Evolutionary conservation across 2,888 invertebrate species (phyloP).

Genomic region (Phanerotoma sp.): DNA sequence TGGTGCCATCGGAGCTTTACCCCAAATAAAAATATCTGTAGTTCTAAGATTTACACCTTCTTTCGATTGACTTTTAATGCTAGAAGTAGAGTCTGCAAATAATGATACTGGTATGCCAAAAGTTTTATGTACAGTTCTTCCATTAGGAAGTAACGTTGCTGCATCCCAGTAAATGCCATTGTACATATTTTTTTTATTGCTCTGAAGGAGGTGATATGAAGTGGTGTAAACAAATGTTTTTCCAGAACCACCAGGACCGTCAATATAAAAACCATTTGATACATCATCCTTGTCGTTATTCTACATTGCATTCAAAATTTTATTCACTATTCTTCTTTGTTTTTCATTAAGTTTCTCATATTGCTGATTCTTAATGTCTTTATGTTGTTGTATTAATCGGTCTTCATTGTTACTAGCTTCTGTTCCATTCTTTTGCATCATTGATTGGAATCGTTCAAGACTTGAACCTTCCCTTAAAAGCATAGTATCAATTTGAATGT

Average conservation of each 20-base stretch:
- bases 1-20: background rate
- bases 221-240: slow-evolving; percentile 2
- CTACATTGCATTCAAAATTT: slow-evolving; percentile 30
- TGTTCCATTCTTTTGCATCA: slow-evolving; percentile 6
- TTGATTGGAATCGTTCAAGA: background rate
- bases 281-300: background rate
- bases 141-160: slow-evolving; percentile 6
- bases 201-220: slow-evolving; percentile 13
- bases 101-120: slow-evolving; percentile 34
- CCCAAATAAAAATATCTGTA: background rate
- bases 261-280: background rate
- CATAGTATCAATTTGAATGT: slow-evolving; percentile 6
- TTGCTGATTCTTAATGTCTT: slow-evolving; percentile 15
- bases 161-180: slow-evolving; percentile 9
- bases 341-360: slow-evolving; percentile 17
- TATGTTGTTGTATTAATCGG: background rate
- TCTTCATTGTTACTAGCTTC: background rate
- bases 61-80: background rate
- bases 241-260: background rate
- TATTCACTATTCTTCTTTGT: slow-evolving; percentile 41
- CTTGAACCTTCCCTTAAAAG: slow-evolving; percentile 5
- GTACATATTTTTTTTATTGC: slow-evolving; percentile 12
- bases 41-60: background rate
- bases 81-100: background rate
- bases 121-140: slow-evolving; percentile 22